Conservation (phyloP, 2,113 vertebrate species). For the Mungos mungo region DNA sequence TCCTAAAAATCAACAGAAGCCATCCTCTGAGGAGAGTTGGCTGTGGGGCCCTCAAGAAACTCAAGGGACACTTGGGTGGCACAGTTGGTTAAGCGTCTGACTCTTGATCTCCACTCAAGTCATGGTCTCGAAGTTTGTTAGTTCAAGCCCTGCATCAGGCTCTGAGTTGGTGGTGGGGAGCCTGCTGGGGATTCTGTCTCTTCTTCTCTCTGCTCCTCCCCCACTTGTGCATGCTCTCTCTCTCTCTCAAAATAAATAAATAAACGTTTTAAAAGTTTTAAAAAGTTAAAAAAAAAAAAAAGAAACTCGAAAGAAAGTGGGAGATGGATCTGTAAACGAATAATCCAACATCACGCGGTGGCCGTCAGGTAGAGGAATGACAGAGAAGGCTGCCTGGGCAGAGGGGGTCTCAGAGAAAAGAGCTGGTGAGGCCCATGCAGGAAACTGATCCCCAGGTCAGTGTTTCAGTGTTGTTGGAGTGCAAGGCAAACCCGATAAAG, state of each 20-base stretch:
- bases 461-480: background rate
- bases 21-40: background rate
- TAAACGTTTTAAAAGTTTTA: no score
- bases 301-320: background rate
- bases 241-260: no score
- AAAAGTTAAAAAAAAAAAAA: no score
- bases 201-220: no score
- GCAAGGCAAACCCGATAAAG: background rate
- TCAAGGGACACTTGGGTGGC: no score
- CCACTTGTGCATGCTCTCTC: rapidly evolving
- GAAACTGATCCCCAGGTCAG: background rate
- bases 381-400: background rate
- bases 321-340: background rate
- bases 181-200: no score
- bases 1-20: background rate
- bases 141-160: no score
- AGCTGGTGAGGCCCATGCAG: rapidly evolving
- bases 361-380: background rate
- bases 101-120: no score
- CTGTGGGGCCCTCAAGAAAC: background rate
- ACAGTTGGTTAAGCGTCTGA: no score
- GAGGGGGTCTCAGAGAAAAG: background rate
- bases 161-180: no score
- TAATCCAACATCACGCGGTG: rapidly evolving
- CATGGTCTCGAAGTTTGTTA: no score